Conservation (phyloP, 2,797 vertebrate species). For the Tragelaphus oryx region DNA sequence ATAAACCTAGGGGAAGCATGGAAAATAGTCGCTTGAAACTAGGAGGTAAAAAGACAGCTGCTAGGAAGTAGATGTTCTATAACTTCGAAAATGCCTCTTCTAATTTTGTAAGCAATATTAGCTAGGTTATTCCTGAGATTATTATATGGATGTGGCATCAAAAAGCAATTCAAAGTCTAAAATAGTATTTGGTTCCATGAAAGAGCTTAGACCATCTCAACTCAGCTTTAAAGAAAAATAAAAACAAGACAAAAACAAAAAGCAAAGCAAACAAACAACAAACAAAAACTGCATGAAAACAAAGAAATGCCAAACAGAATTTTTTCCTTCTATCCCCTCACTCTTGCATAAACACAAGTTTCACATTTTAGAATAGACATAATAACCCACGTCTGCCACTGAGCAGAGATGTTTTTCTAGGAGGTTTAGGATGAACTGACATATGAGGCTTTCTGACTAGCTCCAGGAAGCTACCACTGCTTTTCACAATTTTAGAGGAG, state of each 20-base stretch:
- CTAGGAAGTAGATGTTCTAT: slow-evolving; percentile 69
- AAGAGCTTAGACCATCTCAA: not conserved
- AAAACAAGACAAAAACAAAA: slow-evolving; percentile 3
- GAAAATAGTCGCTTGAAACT: slow-evolving; percentile 66
- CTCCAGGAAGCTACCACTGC: not conserved
- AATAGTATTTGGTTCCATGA: slow-evolving; percentile 24
- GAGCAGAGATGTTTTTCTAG: not conserved
- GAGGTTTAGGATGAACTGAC: not conserved
- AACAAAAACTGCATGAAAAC: slow-evolving; percentile 43
- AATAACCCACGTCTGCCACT: not conserved
- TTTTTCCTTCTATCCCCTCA: not conserved
- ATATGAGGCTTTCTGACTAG: fast-evolving
- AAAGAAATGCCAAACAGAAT: slow-evolving; percentile 29
- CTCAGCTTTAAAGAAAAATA: slow-evolving; percentile 18
- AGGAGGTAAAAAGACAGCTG: slow-evolving; percentile 64
- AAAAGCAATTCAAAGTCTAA: slow-evolving; percentile 27
- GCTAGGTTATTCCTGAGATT: slow-evolving; percentile 39
- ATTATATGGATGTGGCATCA: slow-evolving; percentile 39
- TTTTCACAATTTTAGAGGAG: not conserved
- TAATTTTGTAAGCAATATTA: slow-evolving; percentile 27
- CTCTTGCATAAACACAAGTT: not conserved
- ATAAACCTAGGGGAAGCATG: slow-evolving; percentile 72
- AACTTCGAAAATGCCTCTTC: slow-evolving; percentile 53
- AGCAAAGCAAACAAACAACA: not conserved
- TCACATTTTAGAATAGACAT: not conserved